phyloP scores from a whole-genome alignment of 2,888 invertebrate species.

The Brachylomia viminalis region DNA sequence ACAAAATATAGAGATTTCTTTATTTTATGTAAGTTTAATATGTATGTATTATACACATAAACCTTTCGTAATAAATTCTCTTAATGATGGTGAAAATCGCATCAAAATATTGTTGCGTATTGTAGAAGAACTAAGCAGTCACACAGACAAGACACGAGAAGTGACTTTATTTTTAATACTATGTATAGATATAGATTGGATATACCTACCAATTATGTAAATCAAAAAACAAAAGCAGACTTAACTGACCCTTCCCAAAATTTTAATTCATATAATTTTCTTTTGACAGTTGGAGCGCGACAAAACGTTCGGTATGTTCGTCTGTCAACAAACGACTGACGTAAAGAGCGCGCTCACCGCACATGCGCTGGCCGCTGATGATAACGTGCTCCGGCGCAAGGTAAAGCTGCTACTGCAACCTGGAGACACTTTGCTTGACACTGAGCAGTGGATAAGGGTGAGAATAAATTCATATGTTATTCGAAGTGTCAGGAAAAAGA shows the following conservation, averaged over 20 bases:
- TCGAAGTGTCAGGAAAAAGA: not conserved
- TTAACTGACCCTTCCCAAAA: not conserved
- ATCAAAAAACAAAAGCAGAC: not conserved
- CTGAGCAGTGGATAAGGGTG: conserved; percentile 89
- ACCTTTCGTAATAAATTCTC: not conserved
- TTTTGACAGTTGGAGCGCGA: conserved; percentile 84
- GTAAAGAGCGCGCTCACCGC: conserved; percentile 78
- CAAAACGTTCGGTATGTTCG: conserved; percentile 86
- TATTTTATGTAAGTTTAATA: not conserved
- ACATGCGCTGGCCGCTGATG: conserved; percentile 77
- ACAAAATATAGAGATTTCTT: too few relatives aligned
- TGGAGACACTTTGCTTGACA: conserved; percentile 87
- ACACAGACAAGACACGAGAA: not conserved
- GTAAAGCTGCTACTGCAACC: conserved; percentile 87
- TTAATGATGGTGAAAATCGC: not conserved
- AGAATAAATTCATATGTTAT: conserved; percentile 42
- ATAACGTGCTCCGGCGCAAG: conserved; percentile 85
- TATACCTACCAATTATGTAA: not conserved
- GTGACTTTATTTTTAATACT: not conserved
- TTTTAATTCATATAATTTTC: not conserved
- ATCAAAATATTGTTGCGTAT: not conserved
- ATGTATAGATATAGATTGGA: not conserved
- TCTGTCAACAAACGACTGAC: conserved; percentile 84
- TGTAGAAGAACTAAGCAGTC: not conserved
- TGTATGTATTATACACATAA: not conserved